Evolutionary conservation across 2,113 vertebrate species (phyloP).

Genomic region (Gymnobelideus leadbeateri): DNA sequence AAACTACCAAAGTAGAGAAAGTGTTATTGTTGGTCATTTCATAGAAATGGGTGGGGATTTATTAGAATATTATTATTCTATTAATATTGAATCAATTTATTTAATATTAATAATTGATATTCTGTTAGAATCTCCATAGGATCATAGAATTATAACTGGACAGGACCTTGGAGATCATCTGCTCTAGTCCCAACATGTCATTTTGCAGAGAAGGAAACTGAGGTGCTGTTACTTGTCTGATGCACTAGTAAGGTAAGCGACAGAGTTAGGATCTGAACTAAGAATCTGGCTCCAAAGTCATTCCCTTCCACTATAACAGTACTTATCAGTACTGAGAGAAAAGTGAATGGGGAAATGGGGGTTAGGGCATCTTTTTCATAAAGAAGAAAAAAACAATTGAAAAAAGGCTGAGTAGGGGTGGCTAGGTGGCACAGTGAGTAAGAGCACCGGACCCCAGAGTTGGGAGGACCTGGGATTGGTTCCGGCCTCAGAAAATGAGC

Average conservation of each 20-base stretch:
- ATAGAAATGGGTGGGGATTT: background rate
- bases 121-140: background rate
- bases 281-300: background rate
- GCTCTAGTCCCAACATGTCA: background rate
- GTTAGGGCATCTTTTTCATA: background rate
- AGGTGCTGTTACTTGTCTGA: background rate
- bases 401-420: background rate
- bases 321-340: background rate
- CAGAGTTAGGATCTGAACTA: background rate
- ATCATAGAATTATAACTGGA: background rate
- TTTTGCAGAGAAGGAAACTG: background rate
- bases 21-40: background rate
- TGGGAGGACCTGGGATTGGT: no score
- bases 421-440: no score
- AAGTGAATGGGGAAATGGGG: background rate
- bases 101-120: no score
- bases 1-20: background rate
- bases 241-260: background rate
- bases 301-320: background rate
- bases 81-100: no score
- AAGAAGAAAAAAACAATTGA: background rate
- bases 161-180: background rate
- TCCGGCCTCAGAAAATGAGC: no score
- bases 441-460: no score
- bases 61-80: background rate